phyloP scores from a whole-genome alignment of 2,797 vertebrate species.

The Hybognathus amarus region DNA sequence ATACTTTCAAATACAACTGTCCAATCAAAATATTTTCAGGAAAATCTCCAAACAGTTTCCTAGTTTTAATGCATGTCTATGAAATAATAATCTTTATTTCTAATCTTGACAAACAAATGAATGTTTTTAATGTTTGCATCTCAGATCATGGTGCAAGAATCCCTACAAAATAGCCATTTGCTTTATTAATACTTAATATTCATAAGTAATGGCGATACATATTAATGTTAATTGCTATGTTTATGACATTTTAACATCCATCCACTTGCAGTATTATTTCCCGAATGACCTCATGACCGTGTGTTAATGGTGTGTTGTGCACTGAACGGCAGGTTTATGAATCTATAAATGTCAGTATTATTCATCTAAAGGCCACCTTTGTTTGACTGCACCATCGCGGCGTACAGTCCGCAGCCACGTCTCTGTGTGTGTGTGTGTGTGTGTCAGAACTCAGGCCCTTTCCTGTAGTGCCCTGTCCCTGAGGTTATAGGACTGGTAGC shows the following conservation, averaged over 20 bases:
- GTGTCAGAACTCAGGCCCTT: slow-evolving; percentile 80
- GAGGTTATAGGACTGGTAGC: slow-evolving; percentile 78
- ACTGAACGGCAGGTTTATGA: not conserved
- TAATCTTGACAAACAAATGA: not conserved
- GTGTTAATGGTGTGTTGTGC: not conserved
- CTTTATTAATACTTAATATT: not conserved
- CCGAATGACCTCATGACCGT: not conserved
- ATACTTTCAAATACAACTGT: not conserved
- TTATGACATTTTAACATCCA: slow-evolving; percentile 1
- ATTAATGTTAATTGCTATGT: not conserved
- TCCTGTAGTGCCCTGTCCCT: slow-evolving; percentile 80
- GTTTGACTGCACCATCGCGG: not conserved
- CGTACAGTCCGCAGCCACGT: not conserved
- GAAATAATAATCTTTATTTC: not conserved
- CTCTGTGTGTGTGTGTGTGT: not conserved
- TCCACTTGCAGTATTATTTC: not conserved
- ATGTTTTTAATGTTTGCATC: not conserved
- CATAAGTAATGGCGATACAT: not conserved
- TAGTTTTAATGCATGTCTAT: not conserved
- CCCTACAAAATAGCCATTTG: not conserved
- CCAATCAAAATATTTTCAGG: not conserved
- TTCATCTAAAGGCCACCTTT: not conserved
- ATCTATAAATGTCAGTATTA: not conserved
- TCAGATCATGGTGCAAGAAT: not conserved
- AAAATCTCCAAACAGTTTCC: not conserved